Conservation (phyloP, 2,113 vertebrate species). For the Erythrocebus patas region DNA sequence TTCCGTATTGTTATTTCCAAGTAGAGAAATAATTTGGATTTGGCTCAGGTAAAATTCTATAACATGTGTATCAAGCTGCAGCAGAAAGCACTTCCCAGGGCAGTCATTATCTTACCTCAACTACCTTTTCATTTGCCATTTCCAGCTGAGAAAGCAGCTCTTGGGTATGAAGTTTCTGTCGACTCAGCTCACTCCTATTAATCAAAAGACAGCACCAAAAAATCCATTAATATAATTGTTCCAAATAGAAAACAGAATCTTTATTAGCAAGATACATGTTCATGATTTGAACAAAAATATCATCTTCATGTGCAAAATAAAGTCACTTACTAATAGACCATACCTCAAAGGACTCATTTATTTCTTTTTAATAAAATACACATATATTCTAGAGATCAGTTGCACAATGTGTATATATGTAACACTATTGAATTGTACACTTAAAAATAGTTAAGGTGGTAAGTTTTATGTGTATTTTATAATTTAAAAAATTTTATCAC, state of each 20-base stretch:
- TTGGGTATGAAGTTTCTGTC: conserved; percentile 89
- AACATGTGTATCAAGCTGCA: neutral
- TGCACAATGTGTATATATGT: neutral
- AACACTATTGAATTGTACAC: neutral
- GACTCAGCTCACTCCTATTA: conserved; percentile 89
- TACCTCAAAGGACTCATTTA: neutral
- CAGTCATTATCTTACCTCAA: conserved; percentile 86
- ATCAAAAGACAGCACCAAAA: neutral
- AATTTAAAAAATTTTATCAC: neutral
- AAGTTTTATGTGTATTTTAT: neutral
- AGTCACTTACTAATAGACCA: neutral
- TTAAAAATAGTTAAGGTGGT: neutral
- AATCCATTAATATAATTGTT: conserved; percentile 50
- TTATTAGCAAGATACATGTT: conserved; percentile 24
- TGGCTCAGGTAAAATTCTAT: conserved; percentile 44
- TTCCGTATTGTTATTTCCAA: conserved; percentile 36
- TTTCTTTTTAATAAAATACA: neutral
- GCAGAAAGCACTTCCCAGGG: conserved; percentile 16
- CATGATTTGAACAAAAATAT: conserved; percentile 5
- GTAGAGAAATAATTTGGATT: conserved; percentile 44
- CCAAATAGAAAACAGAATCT: conserved; percentile 26
- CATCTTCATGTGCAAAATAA: neutral
- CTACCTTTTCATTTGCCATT: conserved; percentile 85
- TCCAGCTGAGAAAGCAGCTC: conserved; percentile 90
- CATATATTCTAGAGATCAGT: neutral